phyloP scores from a whole-genome alignment of 2,797 vertebrate genomes.

The Acropternis orthonyx region DNA sequence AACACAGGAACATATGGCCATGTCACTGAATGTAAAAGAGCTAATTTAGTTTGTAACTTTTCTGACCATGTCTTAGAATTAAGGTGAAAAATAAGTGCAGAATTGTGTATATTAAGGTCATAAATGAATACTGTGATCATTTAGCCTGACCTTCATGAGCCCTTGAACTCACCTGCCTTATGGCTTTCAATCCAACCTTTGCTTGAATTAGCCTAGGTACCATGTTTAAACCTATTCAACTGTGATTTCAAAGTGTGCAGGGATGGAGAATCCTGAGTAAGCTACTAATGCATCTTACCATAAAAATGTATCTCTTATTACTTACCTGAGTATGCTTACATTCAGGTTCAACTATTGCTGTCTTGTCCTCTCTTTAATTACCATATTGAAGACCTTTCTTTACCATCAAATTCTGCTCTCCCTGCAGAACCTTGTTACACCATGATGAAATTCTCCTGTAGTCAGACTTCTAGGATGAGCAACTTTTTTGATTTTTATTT shows the following conservation, averaged over 20 bases:
- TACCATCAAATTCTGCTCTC: background rate
- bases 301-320: background rate
- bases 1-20: background rate
- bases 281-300: background rate
- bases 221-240: background rate
- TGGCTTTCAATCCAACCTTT: background rate
- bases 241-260: background rate
- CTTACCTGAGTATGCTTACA: background rate
- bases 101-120: background rate
- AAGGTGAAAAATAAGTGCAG: background rate
- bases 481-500: background rate
- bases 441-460: fast-evolving
- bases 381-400: background rate
- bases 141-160: background rate
- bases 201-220: background rate
- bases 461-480: background rate
- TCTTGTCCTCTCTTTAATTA: background rate
- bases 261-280: background rate
- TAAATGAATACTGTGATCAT: background rate
- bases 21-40: background rate
- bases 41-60: background rate
- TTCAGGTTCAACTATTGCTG: background rate
- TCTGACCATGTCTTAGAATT: background rate
- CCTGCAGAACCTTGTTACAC: background rate
- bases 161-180: background rate